Conservation (phyloP, 2,113 vertebrate genomes). For the Nansenia antarctica region DNA sequence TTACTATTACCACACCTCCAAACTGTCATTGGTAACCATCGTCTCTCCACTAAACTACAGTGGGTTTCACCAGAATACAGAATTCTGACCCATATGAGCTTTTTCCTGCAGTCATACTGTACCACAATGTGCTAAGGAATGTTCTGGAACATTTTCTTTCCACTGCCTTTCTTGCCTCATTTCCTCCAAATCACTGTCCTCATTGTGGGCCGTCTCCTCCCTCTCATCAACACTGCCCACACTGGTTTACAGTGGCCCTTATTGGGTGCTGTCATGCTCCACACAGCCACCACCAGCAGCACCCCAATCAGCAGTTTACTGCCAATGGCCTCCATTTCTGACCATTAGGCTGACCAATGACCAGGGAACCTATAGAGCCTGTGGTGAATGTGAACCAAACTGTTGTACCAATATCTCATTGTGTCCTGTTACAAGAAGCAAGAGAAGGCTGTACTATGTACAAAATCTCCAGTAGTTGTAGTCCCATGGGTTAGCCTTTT, state of each 20-base stretch:
- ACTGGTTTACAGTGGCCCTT: slow-evolving; percentile 14
- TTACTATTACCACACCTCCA: too few relatives aligned
- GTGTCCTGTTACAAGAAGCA: not conserved
- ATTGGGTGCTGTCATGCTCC: slow-evolving; percentile 1
- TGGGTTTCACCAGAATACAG: slow-evolving; percentile 7
- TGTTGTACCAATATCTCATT: not conserved
- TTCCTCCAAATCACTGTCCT: slow-evolving; percentile 45
- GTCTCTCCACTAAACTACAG: slow-evolving; percentile 37
- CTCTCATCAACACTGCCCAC: slow-evolving; percentile 21
- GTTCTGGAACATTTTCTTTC: slow-evolving; percentile 41
- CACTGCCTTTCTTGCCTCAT: slow-evolving; percentile 47
- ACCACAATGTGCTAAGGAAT: slow-evolving; percentile 53
- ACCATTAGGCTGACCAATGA: slow-evolving; percentile 27
- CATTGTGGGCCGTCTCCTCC: slow-evolving; percentile 37
- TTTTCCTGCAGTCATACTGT: slow-evolving; percentile 46
- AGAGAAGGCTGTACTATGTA: not conserved
- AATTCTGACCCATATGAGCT: slow-evolving; percentile 44
- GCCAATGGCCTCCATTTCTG: slow-evolving; percentile 23
- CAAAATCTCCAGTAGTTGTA: not conserved
- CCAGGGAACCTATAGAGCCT: slow-evolving; percentile 20
- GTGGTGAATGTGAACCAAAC: slow-evolving; percentile 35
- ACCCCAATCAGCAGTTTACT: slow-evolving; percentile 31
- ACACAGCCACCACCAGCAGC: not conserved
- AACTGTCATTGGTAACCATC: slow-evolving; percentile 45
- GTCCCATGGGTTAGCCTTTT: not conserved